Conservation (phyloP, 2,113 vertebrate genomes). For the Hystrix cristata region DNA sequence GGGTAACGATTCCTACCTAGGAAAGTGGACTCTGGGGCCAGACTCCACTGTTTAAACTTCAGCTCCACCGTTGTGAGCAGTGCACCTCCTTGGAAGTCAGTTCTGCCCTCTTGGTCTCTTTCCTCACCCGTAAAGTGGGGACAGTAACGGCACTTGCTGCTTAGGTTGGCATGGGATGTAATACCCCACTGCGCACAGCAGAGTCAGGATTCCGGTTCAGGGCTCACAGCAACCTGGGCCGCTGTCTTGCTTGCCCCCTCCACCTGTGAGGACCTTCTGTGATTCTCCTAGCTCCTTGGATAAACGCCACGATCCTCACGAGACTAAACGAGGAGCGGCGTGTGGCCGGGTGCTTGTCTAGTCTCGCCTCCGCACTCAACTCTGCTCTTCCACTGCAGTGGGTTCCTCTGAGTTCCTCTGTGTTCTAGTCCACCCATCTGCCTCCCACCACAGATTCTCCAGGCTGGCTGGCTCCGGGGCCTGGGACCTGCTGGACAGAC, state of each 20-base stretch:
- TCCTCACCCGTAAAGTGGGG: background rate
- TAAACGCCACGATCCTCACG: background rate
- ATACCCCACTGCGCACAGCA: background rate
- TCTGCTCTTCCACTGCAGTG: background rate
- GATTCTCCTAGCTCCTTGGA: background rate
- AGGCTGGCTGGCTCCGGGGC: background rate
- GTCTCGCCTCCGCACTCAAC: background rate
- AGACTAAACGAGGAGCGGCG: background rate
- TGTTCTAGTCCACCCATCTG: background rate
- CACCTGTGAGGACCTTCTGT: background rate
- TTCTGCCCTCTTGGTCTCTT: background rate
- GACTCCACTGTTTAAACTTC: background rate
- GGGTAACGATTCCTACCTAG: background rate
- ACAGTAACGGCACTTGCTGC: background rate
- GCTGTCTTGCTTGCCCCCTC: too few relatives aligned
- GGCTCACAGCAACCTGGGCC: too few relatives aligned
- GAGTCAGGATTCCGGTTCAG: background rate
- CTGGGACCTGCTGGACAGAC: background rate
- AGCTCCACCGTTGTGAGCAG: background rate
- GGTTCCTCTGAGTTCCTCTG: background rate
- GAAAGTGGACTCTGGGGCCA: background rate
- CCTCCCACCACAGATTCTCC: background rate
- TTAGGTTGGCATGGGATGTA: background rate
- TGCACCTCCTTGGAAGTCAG: background rate
- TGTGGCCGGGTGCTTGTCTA: background rate